Evolutionary conservation across 2,113 vertebrate species (phyloP).

Genomic region (Dascyllus trimaculatus): DNA sequence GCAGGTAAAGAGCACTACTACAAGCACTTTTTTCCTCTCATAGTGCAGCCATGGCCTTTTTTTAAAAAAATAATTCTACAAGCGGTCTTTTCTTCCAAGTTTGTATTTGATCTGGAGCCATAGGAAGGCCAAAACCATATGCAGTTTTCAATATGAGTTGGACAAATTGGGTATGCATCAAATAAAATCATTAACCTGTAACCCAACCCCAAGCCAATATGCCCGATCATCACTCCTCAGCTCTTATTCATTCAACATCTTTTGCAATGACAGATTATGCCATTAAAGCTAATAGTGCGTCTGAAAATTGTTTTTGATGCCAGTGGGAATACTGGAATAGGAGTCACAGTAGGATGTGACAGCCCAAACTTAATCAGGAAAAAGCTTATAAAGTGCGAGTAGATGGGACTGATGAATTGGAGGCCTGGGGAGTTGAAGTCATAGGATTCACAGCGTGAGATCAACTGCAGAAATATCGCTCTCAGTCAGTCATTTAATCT

Average conservation of each 20-base stretch:
- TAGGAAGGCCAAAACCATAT: no score
- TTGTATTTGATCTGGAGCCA: no score
- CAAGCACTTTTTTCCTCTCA: neutral
- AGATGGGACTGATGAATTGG: slow-evolving; percentile 35
- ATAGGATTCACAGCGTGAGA: slow-evolving; percentile 19
- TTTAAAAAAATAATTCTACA: neutral
- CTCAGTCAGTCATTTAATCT: slow-evolving; percentile 22
- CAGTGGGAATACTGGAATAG: slow-evolving; percentile 23
- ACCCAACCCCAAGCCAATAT: neutral
- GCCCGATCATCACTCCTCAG: neutral
- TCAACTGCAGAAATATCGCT: neutral
- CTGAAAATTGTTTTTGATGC: slow-evolving; percentile 45
- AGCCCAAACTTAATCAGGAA: slow-evolving; percentile 32
- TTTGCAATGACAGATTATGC: neutral
- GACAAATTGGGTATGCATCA: no score
- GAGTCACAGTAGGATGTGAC: slow-evolving; percentile 5
- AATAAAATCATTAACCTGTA: neutral
- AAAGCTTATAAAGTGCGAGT: slow-evolving; percentile 1
- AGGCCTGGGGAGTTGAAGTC: slow-evolving; percentile 18
- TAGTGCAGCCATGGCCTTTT: neutral
- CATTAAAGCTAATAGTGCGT: slow-evolving; percentile 34
- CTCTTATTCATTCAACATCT: neutral
- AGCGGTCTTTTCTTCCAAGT: no score
- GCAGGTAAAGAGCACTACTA: neutral
- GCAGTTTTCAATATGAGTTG: no score